Conservation (phyloP, 1,140 invertebrate genomes). For the Bombus waltoni region DNA sequence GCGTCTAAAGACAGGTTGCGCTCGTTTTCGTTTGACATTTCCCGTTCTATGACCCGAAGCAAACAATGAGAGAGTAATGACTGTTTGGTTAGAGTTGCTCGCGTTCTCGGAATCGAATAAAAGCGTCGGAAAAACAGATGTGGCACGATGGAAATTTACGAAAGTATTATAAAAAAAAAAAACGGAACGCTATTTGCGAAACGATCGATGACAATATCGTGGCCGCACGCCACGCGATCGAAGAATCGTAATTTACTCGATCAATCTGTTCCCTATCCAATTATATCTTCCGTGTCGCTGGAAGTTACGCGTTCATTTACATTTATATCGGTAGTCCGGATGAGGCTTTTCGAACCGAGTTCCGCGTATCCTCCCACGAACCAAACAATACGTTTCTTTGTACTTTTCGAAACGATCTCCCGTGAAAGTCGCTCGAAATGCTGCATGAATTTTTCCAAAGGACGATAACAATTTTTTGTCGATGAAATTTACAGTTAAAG, state of each 20-base stretch:
- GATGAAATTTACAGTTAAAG: not conserved
- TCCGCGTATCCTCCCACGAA: not conserved
- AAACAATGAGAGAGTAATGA: not conserved
- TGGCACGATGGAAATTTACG: not conserved
- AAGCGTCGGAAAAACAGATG: not conserved
- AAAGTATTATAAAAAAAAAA: not conserved
- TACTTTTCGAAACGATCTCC: not conserved
- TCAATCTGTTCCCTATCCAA: conserved; percentile 5
- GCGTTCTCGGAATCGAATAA: not conserved
- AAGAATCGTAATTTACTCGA: conserved; percentile 18
- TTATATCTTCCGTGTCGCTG: not conserved
- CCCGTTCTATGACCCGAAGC: not conserved
- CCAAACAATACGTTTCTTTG: not conserved
- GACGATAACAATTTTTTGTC: not conserved
- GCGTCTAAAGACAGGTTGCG: no score
- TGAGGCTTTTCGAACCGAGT: not conserved
- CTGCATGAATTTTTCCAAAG: no score
- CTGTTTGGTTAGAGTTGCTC: not conserved
- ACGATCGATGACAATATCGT: conserved; percentile 4
- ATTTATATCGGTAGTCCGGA: conserved; percentile 24
- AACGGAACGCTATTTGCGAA: not conserved
- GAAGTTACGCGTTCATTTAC: conserved; percentile 26
- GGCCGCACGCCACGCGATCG: not conserved
- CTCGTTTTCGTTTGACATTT: not conserved
- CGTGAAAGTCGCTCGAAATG: not conserved